Evolutionary conservation across 2,797 vertebrate genomes (phyloP).

Genomic region (Pangasius djambal): DNA sequence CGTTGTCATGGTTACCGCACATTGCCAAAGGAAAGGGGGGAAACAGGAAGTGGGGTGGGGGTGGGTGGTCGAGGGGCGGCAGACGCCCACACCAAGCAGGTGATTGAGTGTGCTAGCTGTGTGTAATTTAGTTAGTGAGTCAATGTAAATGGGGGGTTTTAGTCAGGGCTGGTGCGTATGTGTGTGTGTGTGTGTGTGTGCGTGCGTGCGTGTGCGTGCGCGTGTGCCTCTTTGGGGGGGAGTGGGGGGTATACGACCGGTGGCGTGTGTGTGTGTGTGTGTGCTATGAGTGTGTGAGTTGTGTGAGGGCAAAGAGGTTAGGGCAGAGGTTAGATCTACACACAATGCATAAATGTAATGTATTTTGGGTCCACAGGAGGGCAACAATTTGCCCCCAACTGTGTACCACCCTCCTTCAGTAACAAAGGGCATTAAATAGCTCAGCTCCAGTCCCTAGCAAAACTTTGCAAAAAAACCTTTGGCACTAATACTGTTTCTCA

Average conservation of each 20-base stretch:
- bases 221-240: background rate
- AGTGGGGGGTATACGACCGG: slow-evolving; percentile 6
- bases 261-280: slow-evolving; percentile 15
- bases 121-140: slow-evolving; percentile 49
- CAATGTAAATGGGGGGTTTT: slow-evolving; percentile 27
- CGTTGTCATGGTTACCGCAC: slow-evolving; percentile 60
- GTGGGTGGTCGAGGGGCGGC: background rate
- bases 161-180: background rate
- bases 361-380: slow-evolving; percentile 44
- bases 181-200: slow-evolving; percentile 12
- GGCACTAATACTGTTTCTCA: background rate
- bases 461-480: slow-evolving; percentile 8
- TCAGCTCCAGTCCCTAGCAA: background rate
- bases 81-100: slow-evolving; percentile 38
- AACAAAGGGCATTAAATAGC: slow-evolving; percentile 22
- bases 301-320: slow-evolving; percentile 1
- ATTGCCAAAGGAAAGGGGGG: slow-evolving; percentile 53
- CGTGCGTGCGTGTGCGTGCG: slow-evolving; percentile 2
- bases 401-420: slow-evolving; percentile 8
- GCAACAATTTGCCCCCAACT: slow-evolving; percentile 15
- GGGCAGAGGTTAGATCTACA: background rate
- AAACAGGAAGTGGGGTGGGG: slow-evolving; percentile 48
- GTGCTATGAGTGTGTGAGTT: slow-evolving; percentile 1
- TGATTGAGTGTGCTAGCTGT: slow-evolving; percentile 50
- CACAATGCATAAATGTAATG: slow-evolving; percentile 19